phyloP scores from a whole-genome alignment of 2,888 invertebrate genomes.

The Pheosia gnoma region DNA sequence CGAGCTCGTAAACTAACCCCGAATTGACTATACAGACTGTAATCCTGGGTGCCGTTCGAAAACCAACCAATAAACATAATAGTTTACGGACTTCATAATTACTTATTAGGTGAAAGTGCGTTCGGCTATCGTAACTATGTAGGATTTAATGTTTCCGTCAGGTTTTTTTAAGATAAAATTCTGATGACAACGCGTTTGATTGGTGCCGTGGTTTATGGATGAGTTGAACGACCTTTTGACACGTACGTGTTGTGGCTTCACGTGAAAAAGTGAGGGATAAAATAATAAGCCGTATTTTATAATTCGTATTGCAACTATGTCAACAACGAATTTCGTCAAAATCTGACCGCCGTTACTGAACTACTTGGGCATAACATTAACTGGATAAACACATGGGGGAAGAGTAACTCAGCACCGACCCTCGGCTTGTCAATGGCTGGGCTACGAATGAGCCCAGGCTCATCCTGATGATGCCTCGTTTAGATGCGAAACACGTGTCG shows the following conservation, averaged over 20 bases:
- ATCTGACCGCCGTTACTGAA: no score
- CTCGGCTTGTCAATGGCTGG: no score
- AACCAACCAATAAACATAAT: slow-evolving; percentile 27
- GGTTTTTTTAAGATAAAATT: slow-evolving; percentile 30
- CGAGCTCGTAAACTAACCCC: slow-evolving; percentile 13
- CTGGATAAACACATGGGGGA: no score
- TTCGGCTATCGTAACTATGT: slow-evolving; percentile 14
- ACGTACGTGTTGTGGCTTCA: not conserved
- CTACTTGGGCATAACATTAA: no score
- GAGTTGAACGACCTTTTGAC: slow-evolving; percentile 20
- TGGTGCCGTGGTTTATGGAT: slow-evolving; percentile 8
- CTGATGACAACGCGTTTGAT: slow-evolving; percentile 30
- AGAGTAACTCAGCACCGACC: no score
- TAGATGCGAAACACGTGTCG: no score
- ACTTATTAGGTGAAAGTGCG: slow-evolving; percentile 33
- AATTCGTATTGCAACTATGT: not conserved
- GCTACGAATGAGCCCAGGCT: no score
- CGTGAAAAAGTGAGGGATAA: not conserved
- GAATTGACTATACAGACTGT: slow-evolving; percentile 1
- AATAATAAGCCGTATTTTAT: not conserved
- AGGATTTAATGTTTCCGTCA: slow-evolving; percentile 22
- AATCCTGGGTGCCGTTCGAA: slow-evolving; percentile 10
- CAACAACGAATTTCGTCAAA: no score
- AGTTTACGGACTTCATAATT: slow-evolving; percentile 33
- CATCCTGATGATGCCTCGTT: no score